Evolutionary conservation across 2,888 invertebrate genomes (phyloP).

Genomic region (Dryocosmus kuriphilus): DNA sequence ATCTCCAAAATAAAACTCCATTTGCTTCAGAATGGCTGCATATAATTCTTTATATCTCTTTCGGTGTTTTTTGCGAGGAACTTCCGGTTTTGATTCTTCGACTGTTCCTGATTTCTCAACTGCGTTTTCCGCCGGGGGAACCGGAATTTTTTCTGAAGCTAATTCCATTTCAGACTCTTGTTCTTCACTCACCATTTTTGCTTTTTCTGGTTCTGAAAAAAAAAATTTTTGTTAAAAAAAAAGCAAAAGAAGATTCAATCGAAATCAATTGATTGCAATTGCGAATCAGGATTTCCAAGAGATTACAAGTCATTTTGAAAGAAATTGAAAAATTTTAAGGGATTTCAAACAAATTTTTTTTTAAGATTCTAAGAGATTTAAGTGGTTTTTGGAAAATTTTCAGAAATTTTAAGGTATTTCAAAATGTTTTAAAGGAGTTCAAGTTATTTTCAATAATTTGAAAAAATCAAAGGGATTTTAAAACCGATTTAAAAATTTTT

Average conservation of each 20-base stretch:
- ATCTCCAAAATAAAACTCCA: constrained; percentile 98
- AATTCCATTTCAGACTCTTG: constrained; percentile 70
- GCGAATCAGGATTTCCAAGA: background rate
- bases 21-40: constrained; percentile 87
- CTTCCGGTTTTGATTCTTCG: constrained; percentile 34
- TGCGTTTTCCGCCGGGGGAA: constrained; percentile 61
- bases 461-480: too few species aligned
- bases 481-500: too few species aligned
- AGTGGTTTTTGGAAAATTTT: too few species aligned
- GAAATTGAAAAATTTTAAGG: too few species aligned
- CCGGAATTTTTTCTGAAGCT: constrained; percentile 72
- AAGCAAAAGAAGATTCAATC: background rate
- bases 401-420: too few species aligned
- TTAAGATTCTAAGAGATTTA: too few species aligned
- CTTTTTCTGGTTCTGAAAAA: background rate
- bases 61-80: constrained; percentile 80
- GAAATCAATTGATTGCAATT: too few species aligned
- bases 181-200: constrained; percentile 73
- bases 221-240: background rate
- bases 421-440: too few species aligned
- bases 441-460: too few species aligned
- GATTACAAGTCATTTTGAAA: too few species aligned
- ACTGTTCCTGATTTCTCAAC: constrained; percentile 43
- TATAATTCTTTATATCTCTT: constrained; percentile 88
- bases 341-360: too few species aligned